Conservation (phyloP, 2,113 vertebrate genomes). For the Saccopteryx bilineata region DNA sequence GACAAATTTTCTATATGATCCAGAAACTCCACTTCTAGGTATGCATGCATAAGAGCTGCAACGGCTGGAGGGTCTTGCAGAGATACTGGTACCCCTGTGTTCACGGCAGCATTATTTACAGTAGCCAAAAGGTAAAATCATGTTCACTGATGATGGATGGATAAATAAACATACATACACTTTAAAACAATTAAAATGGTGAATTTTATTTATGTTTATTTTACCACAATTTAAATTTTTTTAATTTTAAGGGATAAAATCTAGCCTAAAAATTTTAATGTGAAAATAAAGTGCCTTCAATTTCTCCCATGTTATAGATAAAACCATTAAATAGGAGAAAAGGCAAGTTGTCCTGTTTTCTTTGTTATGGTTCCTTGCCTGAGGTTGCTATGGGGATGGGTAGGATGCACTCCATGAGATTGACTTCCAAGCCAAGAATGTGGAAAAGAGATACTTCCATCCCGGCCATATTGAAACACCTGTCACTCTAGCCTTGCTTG, state of each 20-base stretch:
- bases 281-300: background rate
- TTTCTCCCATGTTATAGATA: background rate
- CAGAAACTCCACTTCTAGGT: background rate
- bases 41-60: background rate
- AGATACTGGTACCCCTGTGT: too few species aligned
- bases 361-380: background rate
- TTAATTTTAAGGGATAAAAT: slow-evolving; percentile 17
- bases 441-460: background rate
- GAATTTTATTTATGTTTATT: background rate
- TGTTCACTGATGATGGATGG: background rate
- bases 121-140: background rate
- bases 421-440: background rate
- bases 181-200: background rate
- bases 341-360: background rate
- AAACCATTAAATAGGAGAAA: background rate
- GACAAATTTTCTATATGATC: background rate
- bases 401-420: accelerated
- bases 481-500: too few species aligned
- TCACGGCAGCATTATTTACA: background rate
- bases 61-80: background rate
- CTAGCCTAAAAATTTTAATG: background rate
- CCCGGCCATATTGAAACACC: background rate
- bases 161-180: background rate
- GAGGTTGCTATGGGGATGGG: background rate
- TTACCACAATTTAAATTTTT: background rate